These are phyloP conservation scores for Allophyes oxyacanthae DNA, from an alignment of 2,888 invertebrate species.

Conservation along the genomic window DNA sequence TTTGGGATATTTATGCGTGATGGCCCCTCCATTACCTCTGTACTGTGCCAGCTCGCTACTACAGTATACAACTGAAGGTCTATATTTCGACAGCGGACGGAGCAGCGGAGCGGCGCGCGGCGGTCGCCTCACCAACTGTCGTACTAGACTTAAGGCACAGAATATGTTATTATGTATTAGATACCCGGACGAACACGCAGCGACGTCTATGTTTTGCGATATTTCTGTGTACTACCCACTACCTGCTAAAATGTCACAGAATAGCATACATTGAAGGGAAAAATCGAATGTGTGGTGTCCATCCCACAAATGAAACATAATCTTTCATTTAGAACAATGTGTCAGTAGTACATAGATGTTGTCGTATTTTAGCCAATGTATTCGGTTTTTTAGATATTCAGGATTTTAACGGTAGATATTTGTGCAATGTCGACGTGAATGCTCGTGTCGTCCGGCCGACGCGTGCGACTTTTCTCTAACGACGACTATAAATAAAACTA, in stretches of 20 bases:
- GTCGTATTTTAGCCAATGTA: conserved; percentile 24
- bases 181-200: conserved; percentile 22
- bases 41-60: not conserved
- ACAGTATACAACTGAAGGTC: conserved; percentile 33
- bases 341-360: conserved; percentile 17
- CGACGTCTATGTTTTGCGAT: conserved; percentile 11
- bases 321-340: not conserved
- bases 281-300: no score
- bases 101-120: conserved; percentile 39
- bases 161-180: conserved; percentile 31
- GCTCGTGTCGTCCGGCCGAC: conserved; percentile 7
- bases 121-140: conserved; percentile 7
- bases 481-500: not conserved
- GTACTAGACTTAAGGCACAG: conserved; percentile 37
- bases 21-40: no score
- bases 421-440: not conserved
- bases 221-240: conserved; percentile 10
- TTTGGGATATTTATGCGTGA: no score
- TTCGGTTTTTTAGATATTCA: conserved; percentile 25
- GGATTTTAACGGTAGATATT: conserved; percentile 20
- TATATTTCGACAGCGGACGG: conserved; percentile 54
- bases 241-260: not conserved
- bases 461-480: not conserved
- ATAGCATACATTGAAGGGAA: no score
- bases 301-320: not conserved